Evolutionary conservation across 2,113 vertebrate species (phyloP), one percentile per base, ranked within the genome.

Genomic region (Chaenocephalus aceratus): DNA sequence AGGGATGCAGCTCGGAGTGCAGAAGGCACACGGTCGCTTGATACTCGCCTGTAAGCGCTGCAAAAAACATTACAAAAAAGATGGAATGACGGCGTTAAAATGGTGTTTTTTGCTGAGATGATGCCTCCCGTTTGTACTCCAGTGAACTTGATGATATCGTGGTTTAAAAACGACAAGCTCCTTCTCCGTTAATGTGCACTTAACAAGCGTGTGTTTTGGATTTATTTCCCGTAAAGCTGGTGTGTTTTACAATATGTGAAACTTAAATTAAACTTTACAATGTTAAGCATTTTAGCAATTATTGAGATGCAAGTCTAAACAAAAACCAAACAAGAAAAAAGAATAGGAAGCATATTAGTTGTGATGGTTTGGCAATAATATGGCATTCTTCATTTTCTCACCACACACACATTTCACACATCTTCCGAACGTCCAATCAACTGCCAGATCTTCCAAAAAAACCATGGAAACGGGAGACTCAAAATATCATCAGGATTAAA

Each of bases 21-120:
- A 91, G 86, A 94, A 94, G 93, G 94, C 94, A 95, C 93, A 88
- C 85, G 92, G 84, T 92, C 84, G 91, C 92, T 90, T 89, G 84
- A 90, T 80, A 90, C 64, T 89, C 52, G 88, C 85, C 77, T 83
- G 79, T 76, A 91, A 91, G 89, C 87, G 72, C 79, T 80, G 79
- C 77, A 70, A 59, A 86, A 86, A 41, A 41, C 63, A 57, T 59
- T 72, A 87, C 59, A 54, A 79, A 67, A 74, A 30, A 30, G 30
- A 4, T 30, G 30, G 3, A 30, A 30, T 30, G 30, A 30, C 30
- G 30, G 30, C 30, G 30, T 30, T 30, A 0, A 30, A 30, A 30
- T 30, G 3, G 30, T 30, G 30, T 30, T 30, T 30, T 30, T 30
- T 30, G 30, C 30, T 4, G 3, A 30, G 30, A 30, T 30, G 30